Conservation (phyloP, 1,140 invertebrate species). For the Scaptodrosophila lebanonensis region DNA sequence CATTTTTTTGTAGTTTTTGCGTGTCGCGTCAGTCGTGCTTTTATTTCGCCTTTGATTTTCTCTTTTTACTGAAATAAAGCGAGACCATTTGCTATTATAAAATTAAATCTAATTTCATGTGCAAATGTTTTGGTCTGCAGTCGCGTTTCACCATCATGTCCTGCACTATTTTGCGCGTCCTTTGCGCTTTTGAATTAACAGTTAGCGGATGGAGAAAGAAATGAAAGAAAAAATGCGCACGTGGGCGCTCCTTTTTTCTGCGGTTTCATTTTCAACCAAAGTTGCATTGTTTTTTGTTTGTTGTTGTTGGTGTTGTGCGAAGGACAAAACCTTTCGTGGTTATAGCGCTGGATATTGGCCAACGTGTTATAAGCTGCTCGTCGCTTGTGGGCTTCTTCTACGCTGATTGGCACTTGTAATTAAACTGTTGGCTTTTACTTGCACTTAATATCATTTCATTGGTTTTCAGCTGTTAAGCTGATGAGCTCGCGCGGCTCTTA, state of each 20-base stretch:
- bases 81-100: slow-evolving; percentile 29
- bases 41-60: slow-evolving; percentile 7
- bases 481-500: slow-evolving; percentile 17
- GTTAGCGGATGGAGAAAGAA: slow-evolving; percentile 22
- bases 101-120: slow-evolving; percentile 65
- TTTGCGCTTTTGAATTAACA: slow-evolving; percentile 30
- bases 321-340: slow-evolving; percentile 9
- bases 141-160: slow-evolving; percentile 31
- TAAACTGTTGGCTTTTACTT: slow-evolving; percentile 54
- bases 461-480: slow-evolving; percentile 23
- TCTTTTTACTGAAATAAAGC: slow-evolving; percentile 5
- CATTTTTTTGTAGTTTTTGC: slow-evolving; percentile 37
- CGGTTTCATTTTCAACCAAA: slow-evolving; percentile 50
- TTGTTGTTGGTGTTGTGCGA: slow-evolving; percentile 10
- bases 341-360: background rate
- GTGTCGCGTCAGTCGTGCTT: slow-evolving; percentile 5
- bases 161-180: background rate
- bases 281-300: slow-evolving; percentile 41
- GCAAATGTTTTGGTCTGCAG: slow-evolving; percentile 31
- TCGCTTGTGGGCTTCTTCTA: background rate
- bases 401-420: slow-evolving; percentile 63
- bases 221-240: slow-evolving; percentile 37
- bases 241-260: slow-evolving; percentile 2
- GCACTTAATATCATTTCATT: slow-evolving; percentile 34
- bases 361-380: slow-evolving; percentile 30